Percentiles rank a stretch among this genome's conserved stretches.
Evolutionary conservation across 2,113 vertebrate genomes (phyloP).

Genomic region (Podocnemis expansa): DNA sequence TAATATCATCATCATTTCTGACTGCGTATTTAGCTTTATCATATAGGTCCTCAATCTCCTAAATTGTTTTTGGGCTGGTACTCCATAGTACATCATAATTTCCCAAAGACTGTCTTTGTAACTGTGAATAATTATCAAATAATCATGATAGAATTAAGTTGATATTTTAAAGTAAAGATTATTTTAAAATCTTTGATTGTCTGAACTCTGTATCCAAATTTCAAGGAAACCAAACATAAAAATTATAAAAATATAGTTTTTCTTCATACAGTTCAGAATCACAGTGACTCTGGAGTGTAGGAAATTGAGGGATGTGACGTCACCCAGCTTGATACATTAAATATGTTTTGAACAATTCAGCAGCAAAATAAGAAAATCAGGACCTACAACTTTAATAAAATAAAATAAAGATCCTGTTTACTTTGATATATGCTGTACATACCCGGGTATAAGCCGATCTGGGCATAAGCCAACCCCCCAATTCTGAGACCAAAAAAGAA

Average conservation of each 20-base stretch:
- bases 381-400: neutral
- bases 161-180: neutral
- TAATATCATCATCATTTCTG: neutral
- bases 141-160: neutral
- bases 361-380: neutral
- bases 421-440: neutral
- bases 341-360: neutral
- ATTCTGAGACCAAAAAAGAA: no score
- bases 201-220: neutral
- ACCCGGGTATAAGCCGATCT: no score
- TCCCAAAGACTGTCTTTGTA: neutral
- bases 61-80: neutral
- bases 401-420: neutral
- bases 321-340: neutral
- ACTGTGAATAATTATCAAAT: neutral
- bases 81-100: neutral
- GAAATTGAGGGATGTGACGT: neutral
- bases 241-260: neutral
- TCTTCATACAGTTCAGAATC: neutral
- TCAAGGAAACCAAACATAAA: neutral
- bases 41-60: neutral
- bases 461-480: no score
- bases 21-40: neutral
- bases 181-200: neutral
- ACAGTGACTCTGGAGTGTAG: accelerated